Evolutionary conservation across 2,113 vertebrate genomes (phyloP), one percentile per base, ranked within the genome.

Genomic region (Pseudopodoces humilis): DNA sequence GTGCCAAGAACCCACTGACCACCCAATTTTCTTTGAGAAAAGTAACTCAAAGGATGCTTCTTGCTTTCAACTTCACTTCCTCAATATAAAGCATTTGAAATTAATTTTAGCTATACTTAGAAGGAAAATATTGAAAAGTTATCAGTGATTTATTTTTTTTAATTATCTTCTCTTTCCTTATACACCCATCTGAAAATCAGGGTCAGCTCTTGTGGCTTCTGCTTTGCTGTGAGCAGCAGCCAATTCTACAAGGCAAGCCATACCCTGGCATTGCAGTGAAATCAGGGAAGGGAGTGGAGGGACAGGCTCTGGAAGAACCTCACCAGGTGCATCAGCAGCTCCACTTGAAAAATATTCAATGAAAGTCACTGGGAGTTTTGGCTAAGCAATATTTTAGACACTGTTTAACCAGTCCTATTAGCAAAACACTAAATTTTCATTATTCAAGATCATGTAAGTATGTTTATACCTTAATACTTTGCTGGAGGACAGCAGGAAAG

Each of bases 101-200:
- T 88, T 82, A 78, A 95, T 93, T 94, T 93, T 70, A 95, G 58
- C n/a, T 83, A 49, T 14, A 88, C 56, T 92, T 95, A 92, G 88
- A 93, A 68, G 24, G 71, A 95, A 97, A 95, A 93, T 37, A 95
- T 12, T 60, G 46, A 72, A 21, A 91, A 95, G 15, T n/a, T 80
- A 69, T 43, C 85, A 11, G 11, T 82, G 74, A 90, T 89, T 90
- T 93, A 3, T 44, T 79, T 88, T 52, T 83, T 47, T 0, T 43
- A 43, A 60, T 79, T 65, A 44, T 17, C 33, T 60, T 64, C 59
- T 60, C n/a, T 60, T 55, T 77, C 50, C 31, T 74, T 15, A 28
- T 5, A 44, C 1, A 53, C 4, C 17, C 18, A 46, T 22, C 23
- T 41, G 41, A 44, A 86, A 68, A 52, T 37, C 35, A 20, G 12